Conservation (phyloP, 2,113 vertebrate species). For the Spilogale gracilis region DNA sequence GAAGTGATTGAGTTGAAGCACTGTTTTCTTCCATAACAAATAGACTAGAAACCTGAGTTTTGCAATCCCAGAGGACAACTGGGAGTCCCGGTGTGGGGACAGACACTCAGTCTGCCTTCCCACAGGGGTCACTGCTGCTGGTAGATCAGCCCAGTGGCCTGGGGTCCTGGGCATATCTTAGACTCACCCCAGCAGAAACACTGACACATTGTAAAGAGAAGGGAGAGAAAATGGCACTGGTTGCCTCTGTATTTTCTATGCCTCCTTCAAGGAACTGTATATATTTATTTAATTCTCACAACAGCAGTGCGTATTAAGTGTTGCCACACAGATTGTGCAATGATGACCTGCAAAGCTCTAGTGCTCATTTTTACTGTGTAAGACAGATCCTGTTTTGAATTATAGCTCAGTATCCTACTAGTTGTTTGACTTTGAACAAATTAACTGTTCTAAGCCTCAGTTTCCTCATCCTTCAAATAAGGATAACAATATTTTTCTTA, state of each 20-base stretch:
- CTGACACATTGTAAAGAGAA: neutral
- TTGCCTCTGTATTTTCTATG: neutral
- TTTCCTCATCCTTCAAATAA: neutral
- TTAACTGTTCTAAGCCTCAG: neutral
- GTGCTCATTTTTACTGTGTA: neutral
- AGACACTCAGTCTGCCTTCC: neutral
- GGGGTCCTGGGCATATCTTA: neutral
- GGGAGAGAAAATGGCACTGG: neutral
- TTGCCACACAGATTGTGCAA: neutral
- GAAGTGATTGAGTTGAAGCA: neutral
- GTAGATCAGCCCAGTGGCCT: neutral
- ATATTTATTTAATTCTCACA: neutral
- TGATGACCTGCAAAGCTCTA: neutral
- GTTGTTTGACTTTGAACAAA: slow-evolving; percentile 1
- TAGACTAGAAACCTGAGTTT: neutral
- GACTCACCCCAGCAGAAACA: neutral
- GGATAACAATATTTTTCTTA: neutral
- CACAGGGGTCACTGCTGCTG: neutral
- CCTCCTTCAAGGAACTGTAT: neutral
- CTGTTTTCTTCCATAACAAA: neutral
- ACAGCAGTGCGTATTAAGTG: neutral
- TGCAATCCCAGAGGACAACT: neutral
- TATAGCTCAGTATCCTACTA: neutral
- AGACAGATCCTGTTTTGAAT: neutral
- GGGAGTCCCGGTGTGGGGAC: neutral